These are phyloP conservation scores for Nothoprocta pentlandii DNA, from an alignment of 2,113 vertebrate genomes.

Conservation along the genomic window DNA sequence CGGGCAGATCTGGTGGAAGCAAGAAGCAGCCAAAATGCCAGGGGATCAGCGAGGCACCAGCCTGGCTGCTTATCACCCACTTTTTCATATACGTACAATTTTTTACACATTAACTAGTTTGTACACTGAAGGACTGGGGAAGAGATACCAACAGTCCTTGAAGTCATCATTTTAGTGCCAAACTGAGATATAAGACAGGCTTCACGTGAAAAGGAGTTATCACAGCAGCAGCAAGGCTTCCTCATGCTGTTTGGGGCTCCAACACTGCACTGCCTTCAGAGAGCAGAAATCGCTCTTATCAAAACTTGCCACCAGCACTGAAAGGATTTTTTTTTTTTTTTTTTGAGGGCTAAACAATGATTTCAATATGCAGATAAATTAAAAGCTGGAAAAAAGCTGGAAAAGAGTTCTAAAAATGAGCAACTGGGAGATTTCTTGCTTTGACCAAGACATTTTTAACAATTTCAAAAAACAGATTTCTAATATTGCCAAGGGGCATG, in stretches of 20 bases:
- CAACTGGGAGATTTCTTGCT: background rate
- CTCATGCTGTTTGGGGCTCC: background rate
- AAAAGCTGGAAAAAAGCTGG: background rate
- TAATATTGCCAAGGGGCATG: background rate
- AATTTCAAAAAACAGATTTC: background rate
- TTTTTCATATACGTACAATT: constrained; percentile 27
- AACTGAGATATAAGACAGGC: background rate
- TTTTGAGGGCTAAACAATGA: background rate
- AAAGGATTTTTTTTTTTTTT: background rate
- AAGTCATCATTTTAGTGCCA: constrained; percentile 21
- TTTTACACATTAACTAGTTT: constrained; percentile 24
- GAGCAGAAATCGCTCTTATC: background rate
- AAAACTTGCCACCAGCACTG: background rate
- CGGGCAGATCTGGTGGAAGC: background rate
- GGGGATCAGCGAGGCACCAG: background rate
- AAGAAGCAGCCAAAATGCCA: constrained; percentile 53
- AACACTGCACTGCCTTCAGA: background rate
- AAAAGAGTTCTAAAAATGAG: background rate
- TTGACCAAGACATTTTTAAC: background rate
- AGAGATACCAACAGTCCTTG: constrained; percentile 45
- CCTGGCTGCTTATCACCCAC: background rate
- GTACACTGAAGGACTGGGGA: constrained; percentile 19
- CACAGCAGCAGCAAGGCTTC: background rate
- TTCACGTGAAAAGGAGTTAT: constrained; percentile 7
- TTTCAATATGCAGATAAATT: background rate